Evolutionary conservation across 2,797 vertebrate species (phyloP), one percentile per base, ranked within the genome.

Genomic region (Lacerta bilineata): DNA sequence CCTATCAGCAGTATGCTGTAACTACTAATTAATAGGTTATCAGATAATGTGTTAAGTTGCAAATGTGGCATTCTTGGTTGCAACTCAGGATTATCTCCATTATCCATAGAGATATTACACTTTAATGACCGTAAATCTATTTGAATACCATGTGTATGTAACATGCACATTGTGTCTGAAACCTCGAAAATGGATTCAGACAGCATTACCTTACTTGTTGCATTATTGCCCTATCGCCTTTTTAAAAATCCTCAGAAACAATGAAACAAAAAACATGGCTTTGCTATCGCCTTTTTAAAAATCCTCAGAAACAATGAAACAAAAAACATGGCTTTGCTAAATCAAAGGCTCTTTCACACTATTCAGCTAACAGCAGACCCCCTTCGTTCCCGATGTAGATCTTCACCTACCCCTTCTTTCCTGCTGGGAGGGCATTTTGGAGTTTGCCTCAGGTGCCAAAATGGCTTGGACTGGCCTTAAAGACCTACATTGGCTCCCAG

Each of bases 1-100:
- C 23, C 55, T 39, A 66, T 68, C 41, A 68, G 50, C 5, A 36
- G 13, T 29, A 71, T 59, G 75, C 9, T 27, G 29, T n/a, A 68
- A 88, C 46, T 20, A 64, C 36, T 64, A 41, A 87, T 87, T 75
- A 64, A 75, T 33, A 41, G 36, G 25, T 8, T 29, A 33, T 86
- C 15, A n/a, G 41, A 69, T 83, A 27, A 83, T 20, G 23, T 50
- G 17, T 9, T 55, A n/a, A 61, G 43, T 64, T 43, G 15, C 25
- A 64, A 66, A 41, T 4, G 23, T 80, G n/a, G 55, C 43, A 39
- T 59, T 87, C 29, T 59, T 68, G 27, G 13, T 39, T 59, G 5
- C 43, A 71, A 39, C 18, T 76, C 20, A 74, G 13, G 50, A 71
- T 27, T n/a, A 20, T 69, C 27, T 39, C 1, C 17, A 29, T 25